Conservation (phyloP, 2,888 invertebrate species). For the Eulithis prunata region DNA sequence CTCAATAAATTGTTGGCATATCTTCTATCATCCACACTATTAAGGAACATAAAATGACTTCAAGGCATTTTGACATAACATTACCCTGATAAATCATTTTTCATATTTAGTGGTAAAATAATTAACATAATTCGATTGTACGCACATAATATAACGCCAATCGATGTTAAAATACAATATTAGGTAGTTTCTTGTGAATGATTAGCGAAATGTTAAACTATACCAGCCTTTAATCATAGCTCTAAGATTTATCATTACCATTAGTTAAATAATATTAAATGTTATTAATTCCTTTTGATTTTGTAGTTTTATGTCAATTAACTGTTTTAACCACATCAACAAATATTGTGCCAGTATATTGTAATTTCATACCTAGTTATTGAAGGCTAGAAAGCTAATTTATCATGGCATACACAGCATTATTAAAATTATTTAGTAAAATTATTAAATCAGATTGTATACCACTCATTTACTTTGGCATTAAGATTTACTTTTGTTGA, state of each 20-base stretch:
- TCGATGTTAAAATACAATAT: constrained; percentile 45
- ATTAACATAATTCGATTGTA: constrained; percentile 12
- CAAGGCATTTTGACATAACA: too few relatives aligned
- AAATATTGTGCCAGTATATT: background rate
- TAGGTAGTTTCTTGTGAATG: constrained; percentile 18
- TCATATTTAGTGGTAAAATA: background rate
- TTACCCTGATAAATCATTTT: background rate
- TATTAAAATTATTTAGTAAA: too few relatives aligned
- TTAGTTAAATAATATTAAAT: too few relatives aligned
- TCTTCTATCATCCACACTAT: background rate
- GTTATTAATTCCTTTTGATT: too few relatives aligned
- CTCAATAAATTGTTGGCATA: constrained; percentile 2
- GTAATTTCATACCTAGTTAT: too few relatives aligned
- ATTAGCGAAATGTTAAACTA: constrained; percentile 10
- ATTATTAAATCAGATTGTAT: too few relatives aligned
- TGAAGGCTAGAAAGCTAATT: too few relatives aligned
- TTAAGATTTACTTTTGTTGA: background rate
- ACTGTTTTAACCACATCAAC: background rate
- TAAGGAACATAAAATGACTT: too few relatives aligned
- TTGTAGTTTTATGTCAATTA: constrained; percentile 18
- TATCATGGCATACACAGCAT: too few relatives aligned
- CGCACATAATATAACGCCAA: constrained; percentile 50
- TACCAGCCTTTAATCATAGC: constrained; percentile 15
- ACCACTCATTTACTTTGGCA: background rate
- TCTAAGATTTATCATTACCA: background rate